phyloP scores from a whole-genome alignment of 2,888 invertebrate species.

The Leptopterna dolabrata region DNA sequence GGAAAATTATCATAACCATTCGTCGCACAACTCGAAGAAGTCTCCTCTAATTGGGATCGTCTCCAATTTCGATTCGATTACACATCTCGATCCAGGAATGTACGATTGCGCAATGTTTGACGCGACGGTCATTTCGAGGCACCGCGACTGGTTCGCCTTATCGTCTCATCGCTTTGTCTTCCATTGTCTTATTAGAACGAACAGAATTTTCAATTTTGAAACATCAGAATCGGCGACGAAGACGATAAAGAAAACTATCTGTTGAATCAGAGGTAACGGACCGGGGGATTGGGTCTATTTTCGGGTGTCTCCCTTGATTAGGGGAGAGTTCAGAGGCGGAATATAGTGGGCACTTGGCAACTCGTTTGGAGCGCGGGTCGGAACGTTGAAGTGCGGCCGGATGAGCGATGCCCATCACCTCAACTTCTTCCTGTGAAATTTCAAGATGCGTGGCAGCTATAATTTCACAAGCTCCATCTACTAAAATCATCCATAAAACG shows the following conservation, averaged over 20 bases:
- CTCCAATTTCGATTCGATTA: not conserved
- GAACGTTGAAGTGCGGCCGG: not conserved
- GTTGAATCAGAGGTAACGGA: not conserved
- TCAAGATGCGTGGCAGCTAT: no score
- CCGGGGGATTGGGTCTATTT: not conserved
- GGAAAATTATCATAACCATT: not conserved
- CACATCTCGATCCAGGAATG: not conserved
- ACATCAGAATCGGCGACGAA: not conserved
- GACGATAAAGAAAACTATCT: not conserved
- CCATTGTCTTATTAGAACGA: not conserved
- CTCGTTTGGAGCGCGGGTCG: not conserved
- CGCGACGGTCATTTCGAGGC: not conserved
- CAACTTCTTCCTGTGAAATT: not conserved
- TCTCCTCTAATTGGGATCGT: not conserved
- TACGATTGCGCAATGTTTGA: not conserved
- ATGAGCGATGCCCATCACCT: not conserved
- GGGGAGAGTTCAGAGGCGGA: not conserved
- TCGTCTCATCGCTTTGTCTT: not conserved
- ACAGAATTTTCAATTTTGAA: not conserved
- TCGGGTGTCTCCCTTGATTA: not conserved
- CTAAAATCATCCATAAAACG: no score
- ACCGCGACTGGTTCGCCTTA: not conserved
- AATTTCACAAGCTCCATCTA: no score
- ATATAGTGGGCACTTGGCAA: not conserved
- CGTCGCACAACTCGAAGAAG: not conserved